Percentiles rank a stretch among this genome's conserved stretches.
These are phyloP conservation scores for Lasiurus cinereus DNA, from an alignment of 2,113 vertebrate species.

Conservation along the genomic window DNA sequence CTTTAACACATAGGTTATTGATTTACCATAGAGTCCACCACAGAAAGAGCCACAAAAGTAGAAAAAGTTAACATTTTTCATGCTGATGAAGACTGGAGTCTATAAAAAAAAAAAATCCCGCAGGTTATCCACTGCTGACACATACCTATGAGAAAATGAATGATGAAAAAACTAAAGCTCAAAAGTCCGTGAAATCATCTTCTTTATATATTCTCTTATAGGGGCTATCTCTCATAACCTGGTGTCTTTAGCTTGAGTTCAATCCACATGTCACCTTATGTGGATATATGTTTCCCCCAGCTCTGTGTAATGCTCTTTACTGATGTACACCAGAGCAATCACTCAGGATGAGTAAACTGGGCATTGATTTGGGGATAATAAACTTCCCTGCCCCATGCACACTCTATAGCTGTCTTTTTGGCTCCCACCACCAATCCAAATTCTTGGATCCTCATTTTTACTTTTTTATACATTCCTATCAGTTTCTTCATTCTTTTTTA, in stretches of 20 bases:
- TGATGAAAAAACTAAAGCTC: constrained; percentile 79
- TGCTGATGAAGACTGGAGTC: constrained; percentile 69
- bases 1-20: constrained; percentile 74
- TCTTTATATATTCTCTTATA: constrained; percentile 79
- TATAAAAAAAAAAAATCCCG: constrained; percentile 77
- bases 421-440: not conserved
- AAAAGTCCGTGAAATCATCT: constrained; percentile 82
- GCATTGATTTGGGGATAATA: constrained; percentile 79
- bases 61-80: constrained; percentile 79
- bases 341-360: constrained; percentile 77
- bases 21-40: constrained; percentile 64
- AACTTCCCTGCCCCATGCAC: constrained; percentile 2
- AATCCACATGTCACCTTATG: constrained; percentile 75
- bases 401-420: constrained; percentile 1
- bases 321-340: constrained; percentile 59
- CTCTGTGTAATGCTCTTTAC: constrained; percentile 69
- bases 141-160: constrained; percentile 76
- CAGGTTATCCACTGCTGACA: constrained; percentile 74
- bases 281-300: constrained; percentile 68
- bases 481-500: not conserved
- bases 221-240: constrained; percentile 75
- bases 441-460: not conserved
- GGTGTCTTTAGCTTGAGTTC: constrained; percentile 80
- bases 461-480: not conserved
- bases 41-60: constrained; percentile 58